A percentile compares a stretch with the other conserved stretches of the same genome.
phyloP scores from a whole-genome alignment of 2,888 invertebrate species.

The Eubasilissa splendida region DNA sequence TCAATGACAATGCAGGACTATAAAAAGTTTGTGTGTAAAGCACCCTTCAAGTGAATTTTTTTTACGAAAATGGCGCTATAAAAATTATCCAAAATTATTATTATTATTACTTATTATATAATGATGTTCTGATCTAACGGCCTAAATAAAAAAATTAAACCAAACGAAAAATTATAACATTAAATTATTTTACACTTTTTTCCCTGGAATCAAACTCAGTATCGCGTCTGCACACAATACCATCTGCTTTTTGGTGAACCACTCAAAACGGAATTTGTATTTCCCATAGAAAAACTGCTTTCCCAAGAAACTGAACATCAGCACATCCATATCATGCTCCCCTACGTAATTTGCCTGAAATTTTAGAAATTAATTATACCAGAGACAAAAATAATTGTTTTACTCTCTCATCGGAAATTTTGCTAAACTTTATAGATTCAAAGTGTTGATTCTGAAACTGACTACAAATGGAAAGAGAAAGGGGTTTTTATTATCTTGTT shows the following conservation, averaged over 20 bases:
- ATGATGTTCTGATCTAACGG: too few species aligned
- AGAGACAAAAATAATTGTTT: neutral
- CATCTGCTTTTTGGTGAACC: constrained; percentile 36
- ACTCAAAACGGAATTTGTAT: constrained; percentile 36
- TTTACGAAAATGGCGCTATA: too few species aligned
- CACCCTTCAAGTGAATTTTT: too few species aligned
- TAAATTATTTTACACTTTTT: neutral
- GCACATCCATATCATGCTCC: constrained; percentile 12
- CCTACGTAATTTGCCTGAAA: neutral
- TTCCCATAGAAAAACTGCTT: constrained; percentile 37
- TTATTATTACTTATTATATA: too few species aligned
- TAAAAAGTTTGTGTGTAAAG: too few species aligned
- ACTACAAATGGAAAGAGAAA: neutral
- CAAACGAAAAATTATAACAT: neutral
- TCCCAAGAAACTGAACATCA: constrained; percentile 10
- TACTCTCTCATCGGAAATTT: neutral
- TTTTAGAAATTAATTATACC: neutral
- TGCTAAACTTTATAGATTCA: neutral
- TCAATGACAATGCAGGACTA: too few species aligned
- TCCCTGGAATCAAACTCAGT: constrained; percentile 17
- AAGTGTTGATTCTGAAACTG: neutral
- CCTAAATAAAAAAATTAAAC: too few species aligned
- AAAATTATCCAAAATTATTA: too few species aligned
- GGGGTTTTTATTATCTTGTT: too few species aligned
- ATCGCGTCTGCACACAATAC: constrained; percentile 25